A percentile compares a stretch with the other conserved stretches of the same genome.
Evolutionary conservation across 1,140 invertebrate genomes (phyloP).

Genomic region (Cotesia vestalis): DNA sequence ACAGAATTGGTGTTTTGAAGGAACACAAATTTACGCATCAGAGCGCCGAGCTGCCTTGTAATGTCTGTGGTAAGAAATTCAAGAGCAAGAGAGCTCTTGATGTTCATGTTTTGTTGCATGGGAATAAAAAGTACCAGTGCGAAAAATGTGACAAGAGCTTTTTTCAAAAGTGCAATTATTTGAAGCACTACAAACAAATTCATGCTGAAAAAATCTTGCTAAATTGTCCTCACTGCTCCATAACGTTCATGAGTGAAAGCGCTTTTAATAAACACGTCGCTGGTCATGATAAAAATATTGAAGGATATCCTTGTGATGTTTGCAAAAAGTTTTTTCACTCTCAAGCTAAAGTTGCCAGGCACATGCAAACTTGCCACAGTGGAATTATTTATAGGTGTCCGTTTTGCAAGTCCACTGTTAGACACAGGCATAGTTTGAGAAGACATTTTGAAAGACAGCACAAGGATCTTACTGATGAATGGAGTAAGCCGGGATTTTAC

Average conservation of each 20-base stretch:
- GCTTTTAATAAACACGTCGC: constrained; percentile 40
- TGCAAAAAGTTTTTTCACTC: constrained; percentile 65
- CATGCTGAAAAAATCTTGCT: constrained; percentile 55
- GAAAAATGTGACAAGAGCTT: constrained; percentile 64
- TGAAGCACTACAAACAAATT: constrained; percentile 62
- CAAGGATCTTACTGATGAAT: constrained; percentile 42
- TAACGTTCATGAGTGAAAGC: constrained; percentile 42
- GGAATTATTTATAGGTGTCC: constrained; percentile 63
- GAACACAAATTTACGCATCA: constrained; percentile 63
- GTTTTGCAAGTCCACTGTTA: constrained; percentile 57
- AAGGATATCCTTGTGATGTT: constrained; percentile 41
- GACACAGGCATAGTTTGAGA: constrained; percentile 58
- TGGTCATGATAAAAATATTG: constrained; percentile 32
- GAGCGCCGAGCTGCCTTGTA: constrained; percentile 59
- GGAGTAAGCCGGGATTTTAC: constrained; percentile 45
- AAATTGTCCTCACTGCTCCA: constrained; percentile 42
- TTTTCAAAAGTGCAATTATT: constrained; percentile 56
- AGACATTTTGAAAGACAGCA: constrained; percentile 64
- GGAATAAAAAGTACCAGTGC: constrained; percentile 60
- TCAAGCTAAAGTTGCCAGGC: constrained; percentile 60
- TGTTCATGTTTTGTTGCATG: constrained; percentile 57
- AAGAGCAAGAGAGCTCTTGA: constrained; percentile 66
- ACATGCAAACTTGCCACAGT: constrained; percentile 60
- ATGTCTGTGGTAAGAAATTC: constrained; percentile 61
- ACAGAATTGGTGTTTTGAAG: constrained; percentile 62